A percentile compares a stretch with the other conserved stretches of the same genome.
These are phyloP conservation scores for Sesia bembeciformis DNA, from an alignment of 2,888 invertebrate genomes.

Conservation along the genomic window DNA sequence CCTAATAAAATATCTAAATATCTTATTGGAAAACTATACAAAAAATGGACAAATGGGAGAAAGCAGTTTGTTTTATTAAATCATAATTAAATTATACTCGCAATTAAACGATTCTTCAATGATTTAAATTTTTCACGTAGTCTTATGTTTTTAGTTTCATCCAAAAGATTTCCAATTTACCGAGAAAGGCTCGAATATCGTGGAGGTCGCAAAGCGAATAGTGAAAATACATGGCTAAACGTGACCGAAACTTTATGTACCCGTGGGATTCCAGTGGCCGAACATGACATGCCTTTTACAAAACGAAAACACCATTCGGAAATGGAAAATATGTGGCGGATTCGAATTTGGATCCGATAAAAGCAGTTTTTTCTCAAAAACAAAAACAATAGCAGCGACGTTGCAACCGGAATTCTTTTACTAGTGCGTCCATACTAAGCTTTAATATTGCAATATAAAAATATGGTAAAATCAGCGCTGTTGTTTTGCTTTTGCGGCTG, in stretches of 20 bases:
- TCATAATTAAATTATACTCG: too few species aligned
- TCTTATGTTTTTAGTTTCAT: neutral
- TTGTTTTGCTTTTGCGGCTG: too few species aligned
- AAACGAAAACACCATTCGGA: neutral
- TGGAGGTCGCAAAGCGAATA: neutral
- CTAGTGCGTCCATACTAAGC: too few species aligned
- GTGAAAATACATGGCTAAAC: neutral
- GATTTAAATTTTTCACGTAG: too few species aligned
- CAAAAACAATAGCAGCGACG: neutral
- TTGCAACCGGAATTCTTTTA: too few species aligned
- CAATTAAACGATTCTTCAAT: too few species aligned
- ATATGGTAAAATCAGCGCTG: too few species aligned
- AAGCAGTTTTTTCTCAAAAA: neutral
- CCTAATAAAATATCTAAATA: too few species aligned
- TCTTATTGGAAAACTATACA: too few species aligned
- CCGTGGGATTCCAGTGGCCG: constrained; percentile 25
- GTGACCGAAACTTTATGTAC: constrained; percentile 10
- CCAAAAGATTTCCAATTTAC: neutral
- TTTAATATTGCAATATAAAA: too few species aligned
- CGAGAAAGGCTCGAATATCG: neutral
- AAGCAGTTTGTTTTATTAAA: too few species aligned
- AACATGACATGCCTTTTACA: constrained; percentile 26
- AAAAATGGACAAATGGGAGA: too few species aligned
- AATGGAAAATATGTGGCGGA: neutral
- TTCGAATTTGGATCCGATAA: neutral